phyloP scores from a whole-genome alignment of 2,797 vertebrate genomes.

The Dicrostonyx torquatus region DNA sequence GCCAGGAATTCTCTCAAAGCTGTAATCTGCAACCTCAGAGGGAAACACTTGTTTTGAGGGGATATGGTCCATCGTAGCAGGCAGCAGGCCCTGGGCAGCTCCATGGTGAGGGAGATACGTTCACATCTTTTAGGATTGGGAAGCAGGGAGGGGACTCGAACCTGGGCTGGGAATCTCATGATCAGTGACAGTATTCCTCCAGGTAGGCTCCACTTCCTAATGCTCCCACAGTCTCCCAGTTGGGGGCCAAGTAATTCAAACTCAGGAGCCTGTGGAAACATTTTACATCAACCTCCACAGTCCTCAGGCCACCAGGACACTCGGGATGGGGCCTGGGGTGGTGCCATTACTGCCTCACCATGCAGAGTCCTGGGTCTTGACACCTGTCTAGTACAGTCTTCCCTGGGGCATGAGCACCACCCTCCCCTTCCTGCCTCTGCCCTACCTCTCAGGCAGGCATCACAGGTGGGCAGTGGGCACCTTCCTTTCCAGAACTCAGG shows the following conservation, averaged over 20 bases:
- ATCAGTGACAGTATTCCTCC: not conserved
- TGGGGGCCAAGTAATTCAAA: not conserved
- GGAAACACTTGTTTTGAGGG: not conserved
- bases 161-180: not conserved
- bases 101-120: no score
- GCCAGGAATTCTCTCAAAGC: not conserved
- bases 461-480: accelerated
- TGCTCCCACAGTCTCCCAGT: not conserved
- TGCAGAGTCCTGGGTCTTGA: not conserved
- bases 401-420: not conserved
- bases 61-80: not conserved
- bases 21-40: not conserved
- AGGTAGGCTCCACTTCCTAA: not conserved
- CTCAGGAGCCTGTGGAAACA: no score
- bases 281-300: not conserved
- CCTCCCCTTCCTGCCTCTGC: no score
- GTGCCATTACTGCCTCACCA: accelerated
- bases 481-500: accelerated
- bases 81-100: not conserved
- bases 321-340: not conserved
- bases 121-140: not conserved
- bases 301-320: not conserved
- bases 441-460: accelerated
- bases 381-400: not conserved
- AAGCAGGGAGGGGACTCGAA: not conserved